Base-by-base conservation (phyloP, 2,113 vertebrate genomes). In the Urocolius indicus region DNA sequence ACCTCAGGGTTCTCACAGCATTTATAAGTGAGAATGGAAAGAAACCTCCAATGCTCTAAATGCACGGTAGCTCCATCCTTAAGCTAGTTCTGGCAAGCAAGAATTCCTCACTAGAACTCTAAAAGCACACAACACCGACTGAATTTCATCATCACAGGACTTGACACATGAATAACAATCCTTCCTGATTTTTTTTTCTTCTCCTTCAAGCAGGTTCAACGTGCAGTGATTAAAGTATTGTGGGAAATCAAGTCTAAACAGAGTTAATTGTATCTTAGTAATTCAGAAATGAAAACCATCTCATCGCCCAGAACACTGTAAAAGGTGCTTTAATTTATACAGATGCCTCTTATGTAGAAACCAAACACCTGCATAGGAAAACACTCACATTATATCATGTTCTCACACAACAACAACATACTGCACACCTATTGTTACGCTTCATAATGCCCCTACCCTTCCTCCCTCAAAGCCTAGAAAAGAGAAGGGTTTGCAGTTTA, bases 191-290 rank as follows among this genome's bases (percentile, higher is more conserved):
- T 68, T 62, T 84, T 67, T 41, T 62, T 84, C 61, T 41, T 30
- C 21, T 41, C 38, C 38, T 41, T 30, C 21, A 61, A 73, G 72
- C 59, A 72, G 48, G 82, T 72, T 72, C 66, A 77, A 52, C 32
- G 16, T 27, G 23, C 36, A 46, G 78, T 68, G 84, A 78, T 78
- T 73, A 67, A 91, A 94, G 72, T 67, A 84, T 11, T 67, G 54
- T 41, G 79, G 36, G 41, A 73, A 89, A 89, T 79, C 73, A 89
- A 84, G 73, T 84, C 85, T 67, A 67, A 93, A 67, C 73, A 79
- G 38, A 93, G 66, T 38, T 79, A 93, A 79, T 89, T 84, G 36
- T 79, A 59, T 67, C 59, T 73, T 46, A 45, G 32, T 83, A 83
- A 73, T 67, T 78, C 52, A 58, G 30, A 52, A 87, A 87, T 20